Evolutionary conservation across 2,888 invertebrate species (phyloP).

Genomic region (Selenia dentaria): DNA sequence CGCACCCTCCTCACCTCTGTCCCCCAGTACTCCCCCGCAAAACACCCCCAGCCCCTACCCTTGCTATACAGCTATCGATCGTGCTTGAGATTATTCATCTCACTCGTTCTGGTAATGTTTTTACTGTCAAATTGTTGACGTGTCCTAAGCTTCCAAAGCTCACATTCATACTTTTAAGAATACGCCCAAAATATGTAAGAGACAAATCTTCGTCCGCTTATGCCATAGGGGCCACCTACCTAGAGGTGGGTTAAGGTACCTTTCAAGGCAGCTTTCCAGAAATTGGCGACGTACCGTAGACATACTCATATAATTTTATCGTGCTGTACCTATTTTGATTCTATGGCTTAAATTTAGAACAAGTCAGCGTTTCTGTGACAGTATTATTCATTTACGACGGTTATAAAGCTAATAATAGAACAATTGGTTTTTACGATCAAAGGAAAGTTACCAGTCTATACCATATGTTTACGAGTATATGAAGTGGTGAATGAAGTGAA

Average conservation of each 20-base stretch:
- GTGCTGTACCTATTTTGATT: slow-evolving; percentile 21
- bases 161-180: no score
- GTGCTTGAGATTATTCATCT: slow-evolving; percentile 78
- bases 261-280: no score
- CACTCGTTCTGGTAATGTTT: slow-evolving; percentile 56
- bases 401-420: slow-evolving; percentile 23
- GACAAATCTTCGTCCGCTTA: no score
- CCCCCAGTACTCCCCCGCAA: slow-evolving; percentile 41
- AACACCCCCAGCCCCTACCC: slow-evolving; percentile 49
- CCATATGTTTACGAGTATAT: background rate
- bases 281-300: slow-evolving; percentile 7
- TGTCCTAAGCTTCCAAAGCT: slow-evolving; percentile 14
- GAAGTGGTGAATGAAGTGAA: background rate
- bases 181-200: no score
- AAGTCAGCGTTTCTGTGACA: slow-evolving; percentile 7
- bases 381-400: slow-evolving; percentile 13
- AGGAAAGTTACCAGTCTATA: background rate
- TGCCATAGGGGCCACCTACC: slow-evolving; percentile 10
- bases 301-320: no score
- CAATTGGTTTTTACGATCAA: slow-evolving; percentile 2
- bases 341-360: slow-evolving; percentile 32
- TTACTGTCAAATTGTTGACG: slow-evolving; percentile 28
- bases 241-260: slow-evolving; percentile 5
- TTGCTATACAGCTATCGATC: slow-evolving; percentile 74
- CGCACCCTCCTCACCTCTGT: no score